Base-by-base conservation (phyloP, 2,888 invertebrate species). In the Aleiodes alternator region DNA sequence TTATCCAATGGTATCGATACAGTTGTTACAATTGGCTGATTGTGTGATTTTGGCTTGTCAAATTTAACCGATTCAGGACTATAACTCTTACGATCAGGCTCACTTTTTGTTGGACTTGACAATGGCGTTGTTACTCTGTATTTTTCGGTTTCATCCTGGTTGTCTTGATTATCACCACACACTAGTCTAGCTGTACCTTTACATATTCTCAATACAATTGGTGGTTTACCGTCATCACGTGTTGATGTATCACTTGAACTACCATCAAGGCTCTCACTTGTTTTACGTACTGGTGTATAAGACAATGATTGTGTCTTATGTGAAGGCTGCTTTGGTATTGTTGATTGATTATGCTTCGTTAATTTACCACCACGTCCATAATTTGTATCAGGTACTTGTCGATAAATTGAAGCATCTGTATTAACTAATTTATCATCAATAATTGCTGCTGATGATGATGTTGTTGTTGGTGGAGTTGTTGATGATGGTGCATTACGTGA, bases 131-230 rank as follows among this genome's bases (percentile, higher is more conserved):
- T 84, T 78, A 88, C 87, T 73, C 86, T 83, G 74, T 87, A 87
- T 4, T 86, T 85, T 11, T 88, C 88, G 1, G 85, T 80, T 69
- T 87, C 88, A 12, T 86, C 84, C 51, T 72, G 73, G 34, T 76
- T 75, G 3, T 86, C 85, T 64, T 85, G 83, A 16, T 80, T 78
- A 72, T 87, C 87, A 38, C 90, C 90, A 80, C 90, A 91, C n/a
- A 92, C 85, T 74, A 92, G 80, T 80, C 91, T 90, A 11, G 92
- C 91, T 75, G 93, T 93, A 12, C 93, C 94, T 90, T 96, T 95
- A 81, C 96, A 96, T 92, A 97, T 97, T 90, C 96, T 92, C 80
- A 97, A 90, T 72, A 96, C 96, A 85, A 97, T 97, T 31, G 96
- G 96, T 59, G 96, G 96, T 88, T 95, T 89, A 1, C 82, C 84